Evolutionary conservation across 2,113 vertebrate genomes (phyloP).

Genomic region (Dipodomys stephensi): DNA sequence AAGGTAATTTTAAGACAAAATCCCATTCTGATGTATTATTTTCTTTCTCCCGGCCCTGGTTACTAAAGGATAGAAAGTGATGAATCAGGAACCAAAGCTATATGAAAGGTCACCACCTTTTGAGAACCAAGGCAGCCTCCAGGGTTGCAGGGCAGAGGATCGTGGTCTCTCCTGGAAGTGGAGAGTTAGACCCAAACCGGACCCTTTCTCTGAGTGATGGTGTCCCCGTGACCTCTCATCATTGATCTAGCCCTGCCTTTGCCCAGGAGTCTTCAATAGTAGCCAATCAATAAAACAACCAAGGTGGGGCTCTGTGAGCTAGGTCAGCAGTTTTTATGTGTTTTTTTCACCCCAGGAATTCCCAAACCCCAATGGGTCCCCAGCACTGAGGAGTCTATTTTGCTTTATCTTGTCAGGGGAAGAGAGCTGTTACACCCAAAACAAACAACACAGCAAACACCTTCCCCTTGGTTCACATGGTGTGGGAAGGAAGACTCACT

Average conservation of each 20-base stretch:
- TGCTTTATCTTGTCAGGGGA: not conserved
- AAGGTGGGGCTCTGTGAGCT: not conserved
- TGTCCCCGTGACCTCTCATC: not conserved
- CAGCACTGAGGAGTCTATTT: not conserved
- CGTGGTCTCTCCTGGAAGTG: not conserved
- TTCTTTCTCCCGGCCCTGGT: not conserved
- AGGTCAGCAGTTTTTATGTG: not conserved
- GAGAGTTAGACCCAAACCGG: not conserved
- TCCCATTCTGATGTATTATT: not conserved
- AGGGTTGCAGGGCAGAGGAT: not conserved
- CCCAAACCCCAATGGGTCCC: not conserved
- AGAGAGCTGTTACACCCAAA: not conserved
- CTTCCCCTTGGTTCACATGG: not conserved
- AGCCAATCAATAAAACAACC: not conserved
- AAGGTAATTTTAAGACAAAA: not conserved
- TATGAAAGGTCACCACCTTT: not conserved
- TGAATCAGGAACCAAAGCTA: not conserved
- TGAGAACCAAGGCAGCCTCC: not conserved
- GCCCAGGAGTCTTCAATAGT: not conserved
- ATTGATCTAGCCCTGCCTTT: not conserved
- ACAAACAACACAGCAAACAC: not conserved
- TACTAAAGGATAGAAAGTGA: not conserved
- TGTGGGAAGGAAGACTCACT: not conserved
- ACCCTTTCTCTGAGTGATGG: not conserved
- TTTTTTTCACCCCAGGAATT: not conserved